These are phyloP conservation scores for Andrena trimmerana DNA, from an alignment of 2,888 invertebrate species.

Conservation along the genomic window DNA sequence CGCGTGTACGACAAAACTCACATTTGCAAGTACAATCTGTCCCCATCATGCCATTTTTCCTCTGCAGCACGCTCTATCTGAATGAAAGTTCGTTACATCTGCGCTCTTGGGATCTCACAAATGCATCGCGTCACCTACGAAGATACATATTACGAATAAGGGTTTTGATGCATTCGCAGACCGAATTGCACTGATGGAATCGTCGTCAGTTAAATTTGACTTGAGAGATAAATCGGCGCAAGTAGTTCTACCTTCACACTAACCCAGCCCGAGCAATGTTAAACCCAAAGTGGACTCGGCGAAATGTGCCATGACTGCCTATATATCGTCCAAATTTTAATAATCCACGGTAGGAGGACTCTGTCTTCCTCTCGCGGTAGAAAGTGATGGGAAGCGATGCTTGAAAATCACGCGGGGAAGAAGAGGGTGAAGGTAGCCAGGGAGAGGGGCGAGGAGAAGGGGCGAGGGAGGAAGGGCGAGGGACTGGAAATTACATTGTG, in stretches of 20 bases:
- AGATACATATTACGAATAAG: too few species aligned
- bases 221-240: too few species aligned
- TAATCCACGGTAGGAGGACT: conserved; percentile 11
- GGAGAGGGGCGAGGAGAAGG: conserved; percentile 25
- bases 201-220: too few species aligned
- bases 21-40: conserved; percentile 26
- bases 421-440: conserved; percentile 26
- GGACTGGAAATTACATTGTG: conserved; percentile 75
- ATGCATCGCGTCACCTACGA: too few species aligned
- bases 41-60: conserved; percentile 17
- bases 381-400: conserved; percentile 21
- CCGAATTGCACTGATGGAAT: too few species aligned
- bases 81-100: background rate
- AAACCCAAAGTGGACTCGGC: too few species aligned
- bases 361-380: background rate
- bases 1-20: conserved; percentile 24
- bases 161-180: too few species aligned
- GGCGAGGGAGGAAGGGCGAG: conserved; percentile 50
- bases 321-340: background rate
- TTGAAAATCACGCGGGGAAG: conserved; percentile 30
- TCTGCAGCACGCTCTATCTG: background rate
- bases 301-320: too few species aligned
- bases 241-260: too few species aligned
- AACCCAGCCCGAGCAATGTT: too few species aligned
- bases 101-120: background rate